These are phyloP conservation scores for Lomographa bimaculata DNA, from an alignment of 2,888 invertebrate species.

Conservation along the genomic window DNA sequence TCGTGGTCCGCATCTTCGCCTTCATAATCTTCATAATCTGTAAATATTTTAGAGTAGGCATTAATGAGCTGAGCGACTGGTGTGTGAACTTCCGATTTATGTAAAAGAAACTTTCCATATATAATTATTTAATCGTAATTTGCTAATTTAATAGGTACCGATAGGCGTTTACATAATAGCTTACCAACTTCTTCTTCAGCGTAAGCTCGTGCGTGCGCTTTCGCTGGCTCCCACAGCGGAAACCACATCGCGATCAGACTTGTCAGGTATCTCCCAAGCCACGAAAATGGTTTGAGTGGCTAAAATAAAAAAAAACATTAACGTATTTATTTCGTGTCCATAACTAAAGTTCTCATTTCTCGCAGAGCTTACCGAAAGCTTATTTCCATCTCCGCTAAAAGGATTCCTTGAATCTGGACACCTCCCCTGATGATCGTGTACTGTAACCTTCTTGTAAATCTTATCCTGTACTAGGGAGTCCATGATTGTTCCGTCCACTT, in stretches of 20 bases:
- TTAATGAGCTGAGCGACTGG: too few species aligned
- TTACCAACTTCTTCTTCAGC: conserved; percentile 81
- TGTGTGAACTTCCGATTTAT: too few species aligned
- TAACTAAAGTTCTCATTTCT: neutral
- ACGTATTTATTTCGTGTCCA: neutral
- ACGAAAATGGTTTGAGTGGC: conserved; percentile 82
- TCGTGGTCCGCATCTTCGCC: conserved; percentile 64
- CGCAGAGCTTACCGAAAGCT: conserved; percentile 49
- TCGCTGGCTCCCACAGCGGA: conserved; percentile 70
- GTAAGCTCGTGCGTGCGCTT: conserved; percentile 61
- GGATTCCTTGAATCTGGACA: conserved; percentile 89
- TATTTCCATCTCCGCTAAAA: conserved; percentile 79
- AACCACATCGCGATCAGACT: conserved; percentile 76
- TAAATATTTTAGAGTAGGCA: too few species aligned
- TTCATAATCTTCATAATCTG: conserved; percentile 77
- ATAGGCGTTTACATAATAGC: conserved; percentile 14
- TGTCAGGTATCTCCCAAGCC: conserved; percentile 81
- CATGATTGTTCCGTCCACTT: conserved; percentile 97
- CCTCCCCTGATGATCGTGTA: conserved; percentile 95
- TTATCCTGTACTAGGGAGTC: conserved; percentile 95
- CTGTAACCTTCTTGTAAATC: conserved; percentile 93
- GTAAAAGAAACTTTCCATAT: too few species aligned
- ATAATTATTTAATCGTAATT: too few species aligned
- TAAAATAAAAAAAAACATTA: conserved; percentile 43
- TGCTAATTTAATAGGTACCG: too few species aligned